Percentiles rank a stretch among this genome's conserved stretches.
phyloP scores from a whole-genome alignment of 1,140 invertebrate genomes.

The Lasioglossum albipes region DNA sequence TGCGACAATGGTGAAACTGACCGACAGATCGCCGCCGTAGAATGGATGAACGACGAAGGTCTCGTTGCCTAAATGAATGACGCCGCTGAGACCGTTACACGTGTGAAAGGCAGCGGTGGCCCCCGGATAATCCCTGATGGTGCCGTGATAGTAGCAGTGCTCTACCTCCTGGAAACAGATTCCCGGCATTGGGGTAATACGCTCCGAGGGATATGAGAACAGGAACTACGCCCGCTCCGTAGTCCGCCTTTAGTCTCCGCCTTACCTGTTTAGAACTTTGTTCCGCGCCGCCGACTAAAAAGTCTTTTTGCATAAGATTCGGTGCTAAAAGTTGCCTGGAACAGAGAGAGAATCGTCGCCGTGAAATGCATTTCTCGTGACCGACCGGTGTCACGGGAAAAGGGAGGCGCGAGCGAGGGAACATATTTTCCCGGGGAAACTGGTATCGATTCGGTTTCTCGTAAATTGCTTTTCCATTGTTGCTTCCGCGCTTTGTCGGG shows the following conservation, averaged over 20 bases:
- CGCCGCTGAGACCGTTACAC: constrained; percentile 97
- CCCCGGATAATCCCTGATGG: constrained; percentile 96
- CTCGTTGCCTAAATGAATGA: constrained; percentile 97
- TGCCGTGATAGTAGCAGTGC: constrained; percentile 97
- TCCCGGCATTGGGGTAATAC: background rate
- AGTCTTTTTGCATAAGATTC: constrained; percentile 91
- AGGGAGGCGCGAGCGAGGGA: background rate
- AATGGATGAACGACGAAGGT: constrained; percentile 98
- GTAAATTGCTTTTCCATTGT: constrained; percentile 13
- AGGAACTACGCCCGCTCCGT: no score
- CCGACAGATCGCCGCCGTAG: constrained; percentile 96
- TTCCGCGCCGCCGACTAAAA: constrained; percentile 85
- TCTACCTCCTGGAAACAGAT: constrained; percentile 92
- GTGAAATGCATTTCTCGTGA: background rate
- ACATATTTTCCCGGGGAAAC: background rate
- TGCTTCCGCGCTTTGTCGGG: background rate
- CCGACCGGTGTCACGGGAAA: background rate
- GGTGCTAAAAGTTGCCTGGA: constrained; percentile 90
- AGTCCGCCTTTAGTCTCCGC: no score
- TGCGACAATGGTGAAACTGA: constrained; percentile 83
- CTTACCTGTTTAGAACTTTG: constrained; percentile 85
- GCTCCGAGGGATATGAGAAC: no score
- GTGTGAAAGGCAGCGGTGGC: constrained; percentile 98
- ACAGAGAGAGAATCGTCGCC: constrained; percentile 57
- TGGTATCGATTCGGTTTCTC: constrained; percentile 4